phyloP scores from a whole-genome alignment of 2,113 vertebrate genomes.

The Mobula hypostoma region DNA sequence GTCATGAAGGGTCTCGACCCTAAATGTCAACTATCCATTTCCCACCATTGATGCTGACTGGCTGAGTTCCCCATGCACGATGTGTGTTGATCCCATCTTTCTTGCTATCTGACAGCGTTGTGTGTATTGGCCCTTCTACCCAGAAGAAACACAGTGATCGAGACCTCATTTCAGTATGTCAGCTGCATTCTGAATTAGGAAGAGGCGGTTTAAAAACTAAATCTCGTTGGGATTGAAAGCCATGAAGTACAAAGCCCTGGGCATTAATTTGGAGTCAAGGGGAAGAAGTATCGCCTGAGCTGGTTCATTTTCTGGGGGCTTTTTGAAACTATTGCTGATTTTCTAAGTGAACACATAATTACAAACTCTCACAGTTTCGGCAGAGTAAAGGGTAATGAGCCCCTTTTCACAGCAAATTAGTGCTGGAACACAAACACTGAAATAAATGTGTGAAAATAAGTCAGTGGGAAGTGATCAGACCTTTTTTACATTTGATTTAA shows the following conservation, averaged over 20 bases:
- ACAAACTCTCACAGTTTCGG: background rate
- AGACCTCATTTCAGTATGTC: too few relatives aligned
- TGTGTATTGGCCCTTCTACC: too few relatives aligned
- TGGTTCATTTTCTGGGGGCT: background rate
- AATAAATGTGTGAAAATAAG: slow-evolving; percentile 15
- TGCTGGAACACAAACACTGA: background rate
- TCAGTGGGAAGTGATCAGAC: slow-evolving; percentile 14
- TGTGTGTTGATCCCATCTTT: too few relatives aligned
- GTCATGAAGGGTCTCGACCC: too few relatives aligned
- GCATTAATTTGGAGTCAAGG: background rate
- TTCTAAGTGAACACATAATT: background rate
- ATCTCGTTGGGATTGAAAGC: background rate
- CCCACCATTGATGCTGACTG: too few relatives aligned
- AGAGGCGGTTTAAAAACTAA: background rate
- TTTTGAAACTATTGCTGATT: background rate
- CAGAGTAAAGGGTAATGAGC: background rate
- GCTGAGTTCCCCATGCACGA: too few relatives aligned
- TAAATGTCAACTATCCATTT: too few relatives aligned
- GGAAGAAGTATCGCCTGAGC: background rate
- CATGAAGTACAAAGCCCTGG: background rate
- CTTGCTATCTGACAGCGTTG: too few relatives aligned
- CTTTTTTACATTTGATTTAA: slow-evolving; percentile 24
- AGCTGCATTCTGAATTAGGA: too few relatives aligned
- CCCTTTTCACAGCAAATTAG: background rate
- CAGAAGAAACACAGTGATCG: too few relatives aligned